phyloP scores from a whole-genome alignment of 2,797 vertebrate species.

The Odontamblyopus rebecca region DNA sequence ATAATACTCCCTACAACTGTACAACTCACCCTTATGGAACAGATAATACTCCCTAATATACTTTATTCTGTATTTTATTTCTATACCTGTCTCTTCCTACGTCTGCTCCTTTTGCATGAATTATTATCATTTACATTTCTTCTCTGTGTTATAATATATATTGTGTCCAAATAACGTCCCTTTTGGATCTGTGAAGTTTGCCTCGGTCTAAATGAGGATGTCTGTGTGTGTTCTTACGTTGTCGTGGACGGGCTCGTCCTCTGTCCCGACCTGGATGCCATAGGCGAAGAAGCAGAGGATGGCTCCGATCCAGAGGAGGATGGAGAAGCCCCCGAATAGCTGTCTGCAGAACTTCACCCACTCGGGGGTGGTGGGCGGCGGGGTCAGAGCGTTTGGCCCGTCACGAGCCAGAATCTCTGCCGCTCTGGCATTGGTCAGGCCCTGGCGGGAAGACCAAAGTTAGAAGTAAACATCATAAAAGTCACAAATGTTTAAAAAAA shows the following conservation, averaged over 20 bases:
- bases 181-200: no score
- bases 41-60: no score
- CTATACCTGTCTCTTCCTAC: no score
- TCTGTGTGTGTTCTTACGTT: conserved; percentile 78
- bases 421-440: conserved; percentile 80
- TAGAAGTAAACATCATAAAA: background rate
- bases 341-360: conserved; percentile 97
- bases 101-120: no score
- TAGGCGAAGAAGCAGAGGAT: conserved; percentile 92
- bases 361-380: conserved; percentile 89
- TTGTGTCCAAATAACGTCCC: no score
- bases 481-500: no score
- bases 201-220: no score
- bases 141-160: no score
- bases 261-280: conserved; percentile 86
- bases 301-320: conserved; percentile 91
- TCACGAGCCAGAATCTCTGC: conserved; percentile 83
- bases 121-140: no score
- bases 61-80: no score
- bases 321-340: conserved; percentile 94
- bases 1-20: no score
- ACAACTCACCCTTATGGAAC: no score
- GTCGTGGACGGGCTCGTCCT: conserved; percentile 88
- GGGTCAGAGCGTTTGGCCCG: conserved; percentile 88
- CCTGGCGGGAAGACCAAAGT: conserved; percentile 64